Evolutionary conservation across 2,113 vertebrate species (phyloP).

Genomic region (Harpagus bidentatus): DNA sequence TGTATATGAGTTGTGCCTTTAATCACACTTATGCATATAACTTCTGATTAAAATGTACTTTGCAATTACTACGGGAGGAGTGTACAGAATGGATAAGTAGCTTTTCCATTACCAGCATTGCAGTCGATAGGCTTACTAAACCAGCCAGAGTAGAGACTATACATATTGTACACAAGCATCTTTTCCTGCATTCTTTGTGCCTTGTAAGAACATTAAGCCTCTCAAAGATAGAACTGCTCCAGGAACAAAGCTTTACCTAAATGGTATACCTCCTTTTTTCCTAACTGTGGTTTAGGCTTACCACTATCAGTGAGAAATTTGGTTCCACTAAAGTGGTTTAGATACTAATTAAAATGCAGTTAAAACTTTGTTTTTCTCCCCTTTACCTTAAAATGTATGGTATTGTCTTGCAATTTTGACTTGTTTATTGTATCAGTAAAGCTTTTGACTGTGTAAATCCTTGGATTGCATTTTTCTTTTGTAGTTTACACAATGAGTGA

Average conservation of each 20-base stretch:
- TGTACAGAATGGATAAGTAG: not conserved
- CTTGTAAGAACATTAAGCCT: not conserved
- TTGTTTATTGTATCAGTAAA: not conserved
- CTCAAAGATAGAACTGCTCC: not conserved
- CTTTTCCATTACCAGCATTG: not conserved
- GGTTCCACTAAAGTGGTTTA: not conserved
- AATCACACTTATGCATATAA: not conserved
- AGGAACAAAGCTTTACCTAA: not conserved
- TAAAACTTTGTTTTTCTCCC: not conserved
- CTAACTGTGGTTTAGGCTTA: not conserved
- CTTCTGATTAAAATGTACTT: not conserved
- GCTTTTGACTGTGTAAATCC: not conserved
- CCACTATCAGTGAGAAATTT: not conserved
- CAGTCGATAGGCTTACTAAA: not conserved
- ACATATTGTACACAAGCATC: not conserved
- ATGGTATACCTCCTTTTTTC: not conserved
- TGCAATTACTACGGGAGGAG: not conserved
- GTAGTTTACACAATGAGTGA: conserved; percentile 64
- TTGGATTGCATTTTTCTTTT: not conserved
- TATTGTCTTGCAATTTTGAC: not conserved
- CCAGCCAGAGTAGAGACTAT: not conserved
- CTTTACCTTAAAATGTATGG: not conserved
- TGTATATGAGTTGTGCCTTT: not conserved
- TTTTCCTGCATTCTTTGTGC: not conserved
- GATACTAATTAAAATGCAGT: not conserved